phyloP scores from a whole-genome alignment of 2,888 invertebrate species.

The Norana najaformis region DNA sequence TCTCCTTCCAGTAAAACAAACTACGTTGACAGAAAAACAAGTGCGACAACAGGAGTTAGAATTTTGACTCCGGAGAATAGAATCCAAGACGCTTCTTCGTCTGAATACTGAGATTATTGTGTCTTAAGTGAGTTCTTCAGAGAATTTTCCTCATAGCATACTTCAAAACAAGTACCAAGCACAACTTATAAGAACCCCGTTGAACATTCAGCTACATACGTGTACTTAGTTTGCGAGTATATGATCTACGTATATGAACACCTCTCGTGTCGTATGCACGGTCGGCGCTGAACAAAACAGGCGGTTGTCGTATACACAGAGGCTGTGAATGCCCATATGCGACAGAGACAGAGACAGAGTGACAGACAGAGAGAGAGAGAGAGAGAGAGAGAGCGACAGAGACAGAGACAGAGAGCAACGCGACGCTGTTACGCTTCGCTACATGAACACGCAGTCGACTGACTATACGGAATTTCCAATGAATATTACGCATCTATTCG shows the following conservation, averaged over 20 bases:
- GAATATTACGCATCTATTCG: background rate
- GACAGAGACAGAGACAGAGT: no score
- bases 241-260: background rate
- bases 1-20: background rate
- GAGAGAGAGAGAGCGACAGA: background rate
- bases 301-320: background rate
- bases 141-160: background rate
- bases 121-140: background rate
- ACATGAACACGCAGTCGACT: background rate
- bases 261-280: background rate
- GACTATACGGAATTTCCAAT: background rate
- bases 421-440: background rate
- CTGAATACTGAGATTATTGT: background rate
- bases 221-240: background rate
- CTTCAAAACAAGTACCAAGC: background rate
- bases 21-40: background rate
- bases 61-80: no score
- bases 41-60: background rate
- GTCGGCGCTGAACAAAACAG: background rate
- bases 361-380: background rate
- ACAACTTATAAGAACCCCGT: background rate
- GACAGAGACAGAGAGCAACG: background rate
- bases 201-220: no score
- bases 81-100: background rate
- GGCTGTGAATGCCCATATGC: background rate